These are phyloP conservation scores for Pseudanteris insignis DNA, from an alignment of 2,888 invertebrate genomes.

Conservation along the genomic window DNA sequence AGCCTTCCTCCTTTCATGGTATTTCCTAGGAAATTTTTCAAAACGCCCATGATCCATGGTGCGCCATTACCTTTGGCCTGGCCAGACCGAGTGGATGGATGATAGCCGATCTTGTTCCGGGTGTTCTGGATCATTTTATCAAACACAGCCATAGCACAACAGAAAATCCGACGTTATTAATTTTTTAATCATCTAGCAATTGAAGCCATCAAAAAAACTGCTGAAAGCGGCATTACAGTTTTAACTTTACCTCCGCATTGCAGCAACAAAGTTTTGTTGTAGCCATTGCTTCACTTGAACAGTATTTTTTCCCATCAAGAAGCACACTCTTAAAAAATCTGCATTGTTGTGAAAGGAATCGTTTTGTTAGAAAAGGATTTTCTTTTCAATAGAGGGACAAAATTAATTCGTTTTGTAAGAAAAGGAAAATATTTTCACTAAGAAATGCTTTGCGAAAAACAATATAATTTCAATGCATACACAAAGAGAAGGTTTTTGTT, in stretches of 20 bases:
- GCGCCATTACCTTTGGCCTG: conserved; percentile 34
- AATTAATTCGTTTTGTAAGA: too few species aligned
- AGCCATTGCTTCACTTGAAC: too few species aligned
- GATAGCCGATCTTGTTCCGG: conserved; percentile 31
- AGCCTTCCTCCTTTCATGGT: conserved; percentile 58
- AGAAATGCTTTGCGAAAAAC: too few species aligned
- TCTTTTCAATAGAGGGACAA: too few species aligned
- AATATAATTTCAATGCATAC: too few species aligned
- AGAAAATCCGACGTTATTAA: conserved; percentile 45
- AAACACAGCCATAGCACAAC: conserved; percentile 47
- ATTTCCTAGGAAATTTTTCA: conserved; percentile 40
- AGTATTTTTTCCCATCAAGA: too few species aligned
- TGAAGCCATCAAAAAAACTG: conserved; percentile 21
- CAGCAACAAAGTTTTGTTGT: conserved; percentile 14
- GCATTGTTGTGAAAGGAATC: too few species aligned
- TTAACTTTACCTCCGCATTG: conserved; percentile 23
- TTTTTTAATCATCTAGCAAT: conserved; percentile 30
- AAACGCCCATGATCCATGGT: conserved; percentile 32
- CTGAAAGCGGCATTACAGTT: conserved; percentile 6
- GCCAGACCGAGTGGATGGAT: conserved; percentile 44
- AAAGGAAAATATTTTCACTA: too few species aligned
- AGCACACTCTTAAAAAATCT: too few species aligned
- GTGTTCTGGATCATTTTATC: conserved; percentile 53
- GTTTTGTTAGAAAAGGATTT: too few species aligned
- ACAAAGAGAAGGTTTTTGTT: too few species aligned